Conservation (phyloP, 2,113 vertebrate species). For the Parotia lawesii region DNA sequence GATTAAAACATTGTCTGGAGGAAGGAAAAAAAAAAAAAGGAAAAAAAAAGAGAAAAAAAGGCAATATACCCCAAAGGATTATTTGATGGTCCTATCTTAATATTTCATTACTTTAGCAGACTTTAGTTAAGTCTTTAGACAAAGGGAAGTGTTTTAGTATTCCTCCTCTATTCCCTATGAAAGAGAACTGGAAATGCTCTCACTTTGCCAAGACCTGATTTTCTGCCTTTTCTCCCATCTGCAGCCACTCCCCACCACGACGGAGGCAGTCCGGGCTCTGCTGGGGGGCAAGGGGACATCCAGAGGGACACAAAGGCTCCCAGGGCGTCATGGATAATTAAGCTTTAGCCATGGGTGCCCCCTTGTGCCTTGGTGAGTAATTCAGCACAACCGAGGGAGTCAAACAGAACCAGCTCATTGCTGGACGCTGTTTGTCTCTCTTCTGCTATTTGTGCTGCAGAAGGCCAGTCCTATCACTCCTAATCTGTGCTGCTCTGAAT, state of each 20-base stretch:
- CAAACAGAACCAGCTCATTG: neutral
- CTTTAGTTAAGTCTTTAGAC: neutral
- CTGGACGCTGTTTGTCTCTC: neutral
- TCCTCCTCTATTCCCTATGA: neutral
- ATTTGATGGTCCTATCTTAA: neutral
- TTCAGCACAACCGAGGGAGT: neutral
- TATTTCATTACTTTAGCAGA: neutral
- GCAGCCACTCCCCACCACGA: neutral
- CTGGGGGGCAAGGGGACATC: neutral
- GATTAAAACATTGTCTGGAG: neutral
- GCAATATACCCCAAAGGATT: neutral
- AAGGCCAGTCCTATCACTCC: neutral
- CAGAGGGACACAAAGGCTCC: neutral
- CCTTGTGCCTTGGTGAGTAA: slow-evolving; percentile 24
- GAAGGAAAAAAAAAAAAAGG: accelerated
- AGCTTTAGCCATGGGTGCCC: slow-evolving; percentile 56
- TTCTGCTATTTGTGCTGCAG: neutral
- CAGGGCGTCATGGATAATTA: neutral
- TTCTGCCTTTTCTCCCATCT: neutral
- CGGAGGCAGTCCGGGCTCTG: neutral
- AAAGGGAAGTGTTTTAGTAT: neutral
- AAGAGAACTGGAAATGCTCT: neutral
- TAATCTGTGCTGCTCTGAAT: neutral
- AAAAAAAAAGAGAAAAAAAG: too few relatives aligned
- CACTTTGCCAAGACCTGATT: neutral